These are phyloP conservation scores for Chouioia cunea DNA, from an alignment of 2,888 invertebrate species.

Conservation along the genomic window DNA sequence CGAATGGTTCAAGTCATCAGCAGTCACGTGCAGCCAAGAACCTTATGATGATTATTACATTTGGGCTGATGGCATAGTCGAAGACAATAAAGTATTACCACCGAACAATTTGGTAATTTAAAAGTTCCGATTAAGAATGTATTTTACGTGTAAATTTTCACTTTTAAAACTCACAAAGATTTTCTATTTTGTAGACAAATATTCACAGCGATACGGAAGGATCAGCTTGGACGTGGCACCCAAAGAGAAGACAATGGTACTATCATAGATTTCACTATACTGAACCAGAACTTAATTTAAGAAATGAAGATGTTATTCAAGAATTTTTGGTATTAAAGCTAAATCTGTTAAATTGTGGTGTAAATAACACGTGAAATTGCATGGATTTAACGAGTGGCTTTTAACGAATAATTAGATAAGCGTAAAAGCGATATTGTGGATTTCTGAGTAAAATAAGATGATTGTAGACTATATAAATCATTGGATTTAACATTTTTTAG, in stretches of 20 bases:
- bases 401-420: too few relatives aligned
- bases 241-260: constrained; percentile 78
- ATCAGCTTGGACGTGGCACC: constrained; percentile 81
- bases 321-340: constrained; percentile 73
- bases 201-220: constrained; percentile 73
- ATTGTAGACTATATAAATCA: not conserved
- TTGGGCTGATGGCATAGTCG: constrained; percentile 56
- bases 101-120: constrained; percentile 83
- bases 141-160: constrained; percentile 2
- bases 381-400: too few relatives aligned
- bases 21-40: constrained; percentile 23
- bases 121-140: not conserved
- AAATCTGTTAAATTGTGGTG: too few relatives aligned
- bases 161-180: not conserved
- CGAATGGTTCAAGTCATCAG: constrained; percentile 58
- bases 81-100: constrained; percentile 67
- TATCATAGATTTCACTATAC: constrained; percentile 81
- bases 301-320: constrained; percentile 77
- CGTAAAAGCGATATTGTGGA: constrained; percentile 7
- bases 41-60: constrained; percentile 58
- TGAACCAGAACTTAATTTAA: constrained; percentile 87
- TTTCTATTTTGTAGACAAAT: constrained; percentile 69
- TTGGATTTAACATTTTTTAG: constrained; percentile 44
- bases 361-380: too few relatives aligned
- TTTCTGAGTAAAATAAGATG: not conserved